Percentiles rank a stretch among this genome's conserved stretches.
Evolutionary conservation across 1,140 invertebrate genomes (phyloP).

Genomic region (Aradophagus sp.): DNA sequence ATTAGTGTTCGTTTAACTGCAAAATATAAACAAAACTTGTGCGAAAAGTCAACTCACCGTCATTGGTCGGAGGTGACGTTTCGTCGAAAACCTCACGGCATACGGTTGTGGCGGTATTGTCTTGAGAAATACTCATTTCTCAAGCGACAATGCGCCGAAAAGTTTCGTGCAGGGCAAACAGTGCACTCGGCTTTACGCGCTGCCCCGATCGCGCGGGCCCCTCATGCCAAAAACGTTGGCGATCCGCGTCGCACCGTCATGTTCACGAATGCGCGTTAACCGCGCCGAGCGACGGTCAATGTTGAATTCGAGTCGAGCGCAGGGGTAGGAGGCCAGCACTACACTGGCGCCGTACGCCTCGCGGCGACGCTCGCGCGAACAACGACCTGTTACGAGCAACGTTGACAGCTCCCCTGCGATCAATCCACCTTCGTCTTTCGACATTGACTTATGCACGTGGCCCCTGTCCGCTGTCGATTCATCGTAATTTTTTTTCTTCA

Average conservation of each 20-base stretch:
- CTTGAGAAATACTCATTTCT: slow-evolving; percentile 73
- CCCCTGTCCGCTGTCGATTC: too few species aligned
- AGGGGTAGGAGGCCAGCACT: slow-evolving; percentile 54
- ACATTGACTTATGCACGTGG: too few species aligned
- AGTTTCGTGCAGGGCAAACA: neutral
- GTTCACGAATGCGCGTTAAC: slow-evolving; percentile 55
- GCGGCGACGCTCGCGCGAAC: slow-evolving; percentile 7
- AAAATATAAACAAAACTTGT: too few species aligned
- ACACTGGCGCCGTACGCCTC: slow-evolving; percentile 43
- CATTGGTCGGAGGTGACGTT: slow-evolving; percentile 83
- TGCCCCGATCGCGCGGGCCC: slow-evolving; percentile 20
- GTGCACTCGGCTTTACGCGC: slow-evolving; percentile 34
- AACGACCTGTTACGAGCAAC: neutral
- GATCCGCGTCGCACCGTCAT: slow-evolving; percentile 50
- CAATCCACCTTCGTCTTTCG: too few species aligned
- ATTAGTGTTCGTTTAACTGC: too few species aligned
- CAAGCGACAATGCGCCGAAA: slow-evolving; percentile 28
- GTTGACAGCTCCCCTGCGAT: too few species aligned
- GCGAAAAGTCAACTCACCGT: slow-evolving; percentile 77
- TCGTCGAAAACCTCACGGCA: slow-evolving; percentile 89
- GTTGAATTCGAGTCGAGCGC: slow-evolving; percentile 69
- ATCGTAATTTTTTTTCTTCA: too few species aligned
- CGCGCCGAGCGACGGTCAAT: slow-evolving; percentile 65
- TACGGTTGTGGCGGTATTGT: slow-evolving; percentile 78
- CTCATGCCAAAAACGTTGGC: slow-evolving; percentile 29